These are phyloP conservation scores for Melanotaenia maccullochi DNA, from an alignment of 2,797 vertebrate genomes.

Conservation along the genomic window DNA sequence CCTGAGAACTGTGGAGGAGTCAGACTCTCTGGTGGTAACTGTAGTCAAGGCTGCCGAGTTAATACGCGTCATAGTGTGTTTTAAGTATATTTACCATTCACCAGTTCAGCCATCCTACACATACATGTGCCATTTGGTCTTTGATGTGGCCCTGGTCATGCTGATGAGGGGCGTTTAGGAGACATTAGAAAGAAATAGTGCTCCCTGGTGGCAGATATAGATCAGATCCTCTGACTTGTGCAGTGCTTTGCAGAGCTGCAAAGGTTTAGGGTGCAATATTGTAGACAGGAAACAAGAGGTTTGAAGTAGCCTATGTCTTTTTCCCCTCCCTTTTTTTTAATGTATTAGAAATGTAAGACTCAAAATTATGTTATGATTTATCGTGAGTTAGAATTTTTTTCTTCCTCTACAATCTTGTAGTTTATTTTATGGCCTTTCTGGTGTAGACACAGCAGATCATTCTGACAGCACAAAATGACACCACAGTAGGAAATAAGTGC, in stretches of 20 bases:
- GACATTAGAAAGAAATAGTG: slow-evolving; percentile 76
- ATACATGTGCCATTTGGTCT: slow-evolving; percentile 64
- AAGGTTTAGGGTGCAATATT: slow-evolving; percentile 18
- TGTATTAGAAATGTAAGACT: neutral
- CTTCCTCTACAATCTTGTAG: neutral
- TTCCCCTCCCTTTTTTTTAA: neutral
- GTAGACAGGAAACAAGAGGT: neutral
- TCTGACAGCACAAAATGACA: too few species aligned
- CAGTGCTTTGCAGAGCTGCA: slow-evolving; percentile 17
- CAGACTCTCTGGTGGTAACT: slow-evolving; percentile 71
- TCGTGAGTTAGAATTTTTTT: neutral
- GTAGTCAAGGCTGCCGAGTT: slow-evolving; percentile 78
- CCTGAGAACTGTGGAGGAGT: slow-evolving; percentile 83
- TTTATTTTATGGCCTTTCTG: neutral
- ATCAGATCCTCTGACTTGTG: slow-evolving; percentile 68
- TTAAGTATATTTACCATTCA: slow-evolving; percentile 71
- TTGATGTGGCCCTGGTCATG: slow-evolving; percentile 63
- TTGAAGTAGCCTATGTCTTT: neutral
- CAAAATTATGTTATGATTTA: neutral
- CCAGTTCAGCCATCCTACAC: slow-evolving; percentile 37
- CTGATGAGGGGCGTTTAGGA: slow-evolving; percentile 59
- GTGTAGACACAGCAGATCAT: too few species aligned
- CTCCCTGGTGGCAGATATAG: slow-evolving; percentile 79
- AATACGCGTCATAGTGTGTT: slow-evolving; percentile 60
- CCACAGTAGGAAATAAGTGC: too few species aligned